These are phyloP conservation scores for Trichonephila clavata DNA, from an alignment of 1,140 invertebrate species.

Conservation along the genomic window DNA sequence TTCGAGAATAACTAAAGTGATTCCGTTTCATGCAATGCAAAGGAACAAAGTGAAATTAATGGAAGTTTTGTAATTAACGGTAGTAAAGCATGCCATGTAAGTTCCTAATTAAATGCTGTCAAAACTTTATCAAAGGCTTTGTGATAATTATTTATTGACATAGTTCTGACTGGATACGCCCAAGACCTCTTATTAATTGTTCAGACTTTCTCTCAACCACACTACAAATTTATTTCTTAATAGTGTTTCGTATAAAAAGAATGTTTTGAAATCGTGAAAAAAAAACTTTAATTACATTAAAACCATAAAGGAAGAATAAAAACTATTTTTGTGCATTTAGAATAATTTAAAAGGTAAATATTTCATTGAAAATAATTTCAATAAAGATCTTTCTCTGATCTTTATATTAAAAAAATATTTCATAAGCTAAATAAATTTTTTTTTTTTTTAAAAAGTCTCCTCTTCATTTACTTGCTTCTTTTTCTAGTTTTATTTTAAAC, in stretches of 20 bases:
- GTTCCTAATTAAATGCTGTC: slow-evolving; percentile 70
- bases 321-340: no score
- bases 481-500: no score
- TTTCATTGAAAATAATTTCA: no score
- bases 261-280: not conserved
- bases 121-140: slow-evolving; percentile 53
- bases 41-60: slow-evolving; percentile 72
- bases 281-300: not conserved
- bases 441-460: no score
- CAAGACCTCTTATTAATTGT: slow-evolving; percentile 45
- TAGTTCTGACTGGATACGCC: slow-evolving; percentile 7
- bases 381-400: no score
- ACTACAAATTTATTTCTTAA: not conserved
- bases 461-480: no score
- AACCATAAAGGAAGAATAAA: no score
- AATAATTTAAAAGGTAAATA: no score
- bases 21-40: slow-evolving; percentile 58
- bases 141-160: slow-evolving; percentile 71
- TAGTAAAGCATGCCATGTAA: slow-evolving; percentile 58
- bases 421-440: no score
- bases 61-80: slow-evolving; percentile 64
- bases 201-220: not conserved
- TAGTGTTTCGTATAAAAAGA: not conserved
- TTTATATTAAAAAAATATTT: no score
- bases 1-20: slow-evolving; percentile 43